Conservation (phyloP, 2,797 vertebrate genomes). For the Eulemur coronatus region DNA sequence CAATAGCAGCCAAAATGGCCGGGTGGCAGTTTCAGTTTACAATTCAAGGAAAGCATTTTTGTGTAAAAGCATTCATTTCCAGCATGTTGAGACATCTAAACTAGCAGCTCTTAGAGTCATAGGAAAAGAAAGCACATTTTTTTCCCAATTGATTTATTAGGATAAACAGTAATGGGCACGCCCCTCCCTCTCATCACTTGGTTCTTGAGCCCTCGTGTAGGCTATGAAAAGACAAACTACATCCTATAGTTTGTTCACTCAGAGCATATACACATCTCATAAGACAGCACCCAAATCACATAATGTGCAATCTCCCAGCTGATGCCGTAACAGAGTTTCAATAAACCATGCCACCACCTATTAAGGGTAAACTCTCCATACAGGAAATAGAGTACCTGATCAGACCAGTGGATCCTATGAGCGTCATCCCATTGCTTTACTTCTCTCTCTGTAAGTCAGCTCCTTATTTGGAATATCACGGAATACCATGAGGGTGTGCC, state of each 20-base stretch:
- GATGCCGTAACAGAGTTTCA: neutral
- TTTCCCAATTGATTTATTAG: neutral
- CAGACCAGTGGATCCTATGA: neutral
- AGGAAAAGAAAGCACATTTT: neutral
- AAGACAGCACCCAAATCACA: neutral
- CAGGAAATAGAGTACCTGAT: neutral
- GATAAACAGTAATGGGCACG: neutral
- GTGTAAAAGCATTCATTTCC: neutral
- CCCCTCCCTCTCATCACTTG: neutral
- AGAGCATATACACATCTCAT: neutral
- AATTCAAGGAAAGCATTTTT: neutral
- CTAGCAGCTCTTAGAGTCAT: neutral
- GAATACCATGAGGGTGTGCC: fast-evolving
- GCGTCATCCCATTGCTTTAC: neutral
- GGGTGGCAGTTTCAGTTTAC: neutral
- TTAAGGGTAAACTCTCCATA: neutral
- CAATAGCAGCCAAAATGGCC: neutral
- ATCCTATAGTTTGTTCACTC: neutral
- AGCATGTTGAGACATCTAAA: neutral
- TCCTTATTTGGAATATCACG: neutral
- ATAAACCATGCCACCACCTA: neutral
- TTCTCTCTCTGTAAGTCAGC: neutral
- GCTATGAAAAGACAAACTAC: neutral
- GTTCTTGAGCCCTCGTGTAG: neutral
- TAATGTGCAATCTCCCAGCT: neutral